Evolutionary conservation across 2,888 invertebrate species (phyloP).

Genomic region (Ectemnius lituratus): DNA sequence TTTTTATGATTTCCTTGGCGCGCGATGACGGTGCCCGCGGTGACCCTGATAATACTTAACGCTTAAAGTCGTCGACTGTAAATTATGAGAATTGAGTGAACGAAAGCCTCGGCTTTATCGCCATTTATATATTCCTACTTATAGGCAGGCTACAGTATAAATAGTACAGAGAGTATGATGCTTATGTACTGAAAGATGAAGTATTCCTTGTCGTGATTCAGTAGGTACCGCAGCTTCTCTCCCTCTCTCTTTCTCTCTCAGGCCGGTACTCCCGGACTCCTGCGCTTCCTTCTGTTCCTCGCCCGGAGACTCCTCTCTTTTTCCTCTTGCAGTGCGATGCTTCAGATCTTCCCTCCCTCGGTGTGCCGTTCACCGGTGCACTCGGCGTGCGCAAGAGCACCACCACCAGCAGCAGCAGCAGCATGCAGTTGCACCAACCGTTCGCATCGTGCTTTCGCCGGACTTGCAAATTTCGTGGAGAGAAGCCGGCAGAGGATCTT

Average conservation of each 20-base stretch:
- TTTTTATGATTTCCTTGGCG: conserved; percentile 5
- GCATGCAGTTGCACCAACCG: neutral
- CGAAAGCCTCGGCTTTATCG: too few species aligned
- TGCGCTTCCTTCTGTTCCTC: conserved; percentile 8
- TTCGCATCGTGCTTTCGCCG: conserved; percentile 63
- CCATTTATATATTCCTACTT: too few species aligned
- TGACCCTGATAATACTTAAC: neutral
- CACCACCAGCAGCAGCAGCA: conserved; percentile 10
- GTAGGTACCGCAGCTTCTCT: neutral
- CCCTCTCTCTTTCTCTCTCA: conserved; percentile 13
- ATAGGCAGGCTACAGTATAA: neutral
- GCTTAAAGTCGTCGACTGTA: too few species aligned
- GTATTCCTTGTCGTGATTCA: conserved; percentile 33
- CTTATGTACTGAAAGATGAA: conserved; percentile 22
- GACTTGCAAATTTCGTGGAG: conserved; percentile 69
- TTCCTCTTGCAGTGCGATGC: conserved; percentile 23
- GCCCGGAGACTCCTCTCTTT: conserved; percentile 3
- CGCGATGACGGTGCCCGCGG: conserved; percentile 16
- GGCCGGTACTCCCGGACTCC: too few species aligned
- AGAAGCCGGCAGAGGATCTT: conserved; percentile 24
- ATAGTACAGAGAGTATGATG: conserved; percentile 17
- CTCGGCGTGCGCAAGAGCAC: conserved; percentile 31
- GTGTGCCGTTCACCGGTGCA: conserved; percentile 4
- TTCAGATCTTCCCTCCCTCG: conserved; percentile 22
- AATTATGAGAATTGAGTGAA: too few species aligned